Evolutionary conservation across 2,797 vertebrate species (phyloP), one percentile per base, ranked within the genome.

Genomic region (Rhinatrema bivittatum): DNA sequence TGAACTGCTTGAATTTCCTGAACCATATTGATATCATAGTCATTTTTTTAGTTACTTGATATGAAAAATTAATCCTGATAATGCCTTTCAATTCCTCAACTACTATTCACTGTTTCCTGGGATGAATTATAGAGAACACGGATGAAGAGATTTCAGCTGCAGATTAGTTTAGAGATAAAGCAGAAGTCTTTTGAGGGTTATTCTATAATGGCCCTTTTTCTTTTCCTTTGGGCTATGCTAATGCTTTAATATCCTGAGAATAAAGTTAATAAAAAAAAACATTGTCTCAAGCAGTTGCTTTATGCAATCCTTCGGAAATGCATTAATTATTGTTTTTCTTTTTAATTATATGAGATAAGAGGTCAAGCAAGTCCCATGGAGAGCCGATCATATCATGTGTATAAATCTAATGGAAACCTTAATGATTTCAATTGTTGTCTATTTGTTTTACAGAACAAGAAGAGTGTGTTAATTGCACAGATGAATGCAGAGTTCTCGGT

Each of bases 401-500:
- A 51, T 64, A 68, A 68, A 35, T 53, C 25, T 50, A 42, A 62
- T 63, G 42, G 28, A 53, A 57, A 46, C 33, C 30, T 50, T 70
- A 63, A 64, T 69, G 71, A 76, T 50, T 26, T 42, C 49, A 63
- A 18, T 22, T 63, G 61, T 53, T 51, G 32, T 74, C 38, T 74
- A 57, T 72, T 72, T 83, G 23, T 83, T 70, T 79, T 79, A 13
- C 86, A 97, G 96, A 99, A 72, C 90, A 91, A 73, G 94, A 99
- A 79, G 94, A 99, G 74, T 98, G 96, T 54, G 78, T 98, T 76
- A 99, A 98, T 66, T 99, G 95, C 66, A 98, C 95, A 32, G 94
- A 98, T 56, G 96, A 99, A 87, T 99, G 96, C 72, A 78, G 94
- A 79, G 93, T 99, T 29, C 88, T 98, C 81, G 96, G 96, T 72